Conservation (phyloP, 2,888 invertebrate genomes). For the Microchrysa polita region DNA sequence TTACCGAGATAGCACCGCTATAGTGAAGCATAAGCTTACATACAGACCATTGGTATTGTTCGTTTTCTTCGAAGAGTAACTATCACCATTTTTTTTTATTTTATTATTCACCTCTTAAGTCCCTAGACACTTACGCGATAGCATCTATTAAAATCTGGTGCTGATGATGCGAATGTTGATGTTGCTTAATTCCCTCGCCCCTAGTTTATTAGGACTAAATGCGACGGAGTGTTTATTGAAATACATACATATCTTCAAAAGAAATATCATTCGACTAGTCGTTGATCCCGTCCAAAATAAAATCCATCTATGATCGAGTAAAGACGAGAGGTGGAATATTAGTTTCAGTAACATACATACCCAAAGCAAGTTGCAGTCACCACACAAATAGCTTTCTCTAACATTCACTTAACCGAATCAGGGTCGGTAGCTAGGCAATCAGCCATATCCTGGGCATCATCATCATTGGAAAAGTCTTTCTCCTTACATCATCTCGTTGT, state of each 20-base stretch:
- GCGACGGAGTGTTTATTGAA: no score
- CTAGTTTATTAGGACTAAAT: no score
- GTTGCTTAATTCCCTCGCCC: no score
- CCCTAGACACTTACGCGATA: neutral
- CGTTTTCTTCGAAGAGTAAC: neutral
- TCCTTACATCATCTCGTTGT: conserved; percentile 15
- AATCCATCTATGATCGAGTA: neutral
- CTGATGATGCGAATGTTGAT: neutral
- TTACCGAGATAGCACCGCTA: neutral
- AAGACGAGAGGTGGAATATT: neutral
- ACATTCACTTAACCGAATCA: conserved; percentile 12
- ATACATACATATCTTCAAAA: neutral
- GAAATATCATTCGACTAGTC: neutral
- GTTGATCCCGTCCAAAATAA: neutral
- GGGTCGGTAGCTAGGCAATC: conserved; percentile 25
- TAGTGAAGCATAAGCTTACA: neutral
- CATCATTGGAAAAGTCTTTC: conserved; percentile 16
- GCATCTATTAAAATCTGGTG: neutral
- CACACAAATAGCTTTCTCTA: neutral
- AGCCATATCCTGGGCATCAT: conserved; percentile 22
- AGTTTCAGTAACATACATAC: neutral
- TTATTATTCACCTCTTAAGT: neutral
- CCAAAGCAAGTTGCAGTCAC: neutral
- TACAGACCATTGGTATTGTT: conserved; percentile 6
- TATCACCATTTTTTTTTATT: no score